phyloP scores from a whole-genome alignment of 2,797 vertebrate genomes.

The Borostomias antarcticus region DNA sequence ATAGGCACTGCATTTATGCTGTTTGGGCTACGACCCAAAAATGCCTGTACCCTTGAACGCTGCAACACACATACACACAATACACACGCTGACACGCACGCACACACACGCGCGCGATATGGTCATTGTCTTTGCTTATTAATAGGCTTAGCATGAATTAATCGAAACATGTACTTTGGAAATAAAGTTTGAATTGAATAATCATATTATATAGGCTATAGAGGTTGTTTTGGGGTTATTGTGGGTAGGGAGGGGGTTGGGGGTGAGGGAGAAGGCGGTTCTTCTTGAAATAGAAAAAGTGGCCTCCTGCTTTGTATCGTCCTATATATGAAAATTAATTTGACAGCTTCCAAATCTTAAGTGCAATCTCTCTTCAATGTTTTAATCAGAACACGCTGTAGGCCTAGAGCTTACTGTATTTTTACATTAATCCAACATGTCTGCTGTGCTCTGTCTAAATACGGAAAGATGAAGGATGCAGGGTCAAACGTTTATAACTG shows the following conservation, averaged over 20 bases:
- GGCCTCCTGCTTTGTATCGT: not conserved
- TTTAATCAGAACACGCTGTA: no score
- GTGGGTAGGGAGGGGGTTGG: no score
- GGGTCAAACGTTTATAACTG: not conserved
- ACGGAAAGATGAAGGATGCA: not conserved
- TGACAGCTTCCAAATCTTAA: no score
- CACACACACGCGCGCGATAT: not conserved
- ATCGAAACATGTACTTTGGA: no score
- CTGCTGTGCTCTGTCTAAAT: not conserved
- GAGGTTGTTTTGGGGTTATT: no score
- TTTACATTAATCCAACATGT: not conserved
- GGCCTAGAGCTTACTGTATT: not conserved
- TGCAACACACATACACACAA: not conserved
- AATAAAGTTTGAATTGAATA: no score
- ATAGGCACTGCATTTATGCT: not conserved
- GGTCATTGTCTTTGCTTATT: no score
- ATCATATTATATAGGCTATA: no score
- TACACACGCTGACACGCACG: no score
- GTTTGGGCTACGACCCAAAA: not conserved
- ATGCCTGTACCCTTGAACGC: constrained; percentile 7
- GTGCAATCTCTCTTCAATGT: not conserved
- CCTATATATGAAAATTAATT: no score
- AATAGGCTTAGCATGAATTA: not conserved
- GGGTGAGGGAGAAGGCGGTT: no score
- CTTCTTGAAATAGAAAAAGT: not conserved